A percentile compares a stretch with the other conserved stretches of the same genome.
Conservation (phyloP, 2,888 invertebrate species). For the Dromius quadrimaculatus region DNA sequence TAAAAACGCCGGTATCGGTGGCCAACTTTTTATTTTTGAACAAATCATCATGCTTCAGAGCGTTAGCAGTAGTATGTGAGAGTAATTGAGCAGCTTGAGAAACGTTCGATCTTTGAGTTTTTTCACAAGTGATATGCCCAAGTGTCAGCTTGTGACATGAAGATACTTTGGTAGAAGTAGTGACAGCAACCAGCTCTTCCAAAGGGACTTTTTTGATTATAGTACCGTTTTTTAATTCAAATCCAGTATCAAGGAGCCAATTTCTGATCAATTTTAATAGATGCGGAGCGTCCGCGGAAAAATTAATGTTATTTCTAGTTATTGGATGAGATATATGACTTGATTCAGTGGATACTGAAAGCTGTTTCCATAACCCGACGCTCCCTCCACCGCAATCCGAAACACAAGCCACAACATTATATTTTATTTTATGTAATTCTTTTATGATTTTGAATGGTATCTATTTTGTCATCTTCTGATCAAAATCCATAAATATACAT, state of each 20-base stretch:
- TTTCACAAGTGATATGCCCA: slow-evolving; percentile 56
- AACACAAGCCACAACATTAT: slow-evolving; percentile 58
- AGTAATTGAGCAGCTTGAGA: slow-evolving; percentile 56
- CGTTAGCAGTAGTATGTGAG: slow-evolving; percentile 58
- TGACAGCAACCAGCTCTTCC: slow-evolving; percentile 34
- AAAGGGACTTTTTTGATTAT: slow-evolving; percentile 52
- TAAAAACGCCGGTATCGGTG: slow-evolving; percentile 55
- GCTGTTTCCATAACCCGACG: slow-evolving; percentile 22
- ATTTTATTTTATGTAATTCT: slow-evolving; percentile 55
- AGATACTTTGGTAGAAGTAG: slow-evolving; percentile 52
- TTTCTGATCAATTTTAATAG: slow-evolving; percentile 55
- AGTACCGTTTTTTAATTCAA: slow-evolving; percentile 54
- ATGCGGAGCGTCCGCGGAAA: slow-evolving; percentile 58
- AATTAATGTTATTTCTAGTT: slow-evolving; percentile 55
- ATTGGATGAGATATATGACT: slow-evolving; percentile 55
- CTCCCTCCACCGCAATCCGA: slow-evolving; percentile 55
- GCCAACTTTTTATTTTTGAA: slow-evolving; percentile 51
- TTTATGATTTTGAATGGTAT: slow-evolving; percentile 55
- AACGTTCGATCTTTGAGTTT: slow-evolving; percentile 56
- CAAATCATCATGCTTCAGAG: slow-evolving; percentile 55
- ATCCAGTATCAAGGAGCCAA: slow-evolving; percentile 58
- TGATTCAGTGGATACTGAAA: not conserved
- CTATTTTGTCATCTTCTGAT: slow-evolving; percentile 58
- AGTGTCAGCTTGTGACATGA: slow-evolving; percentile 52
- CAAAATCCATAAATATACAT: slow-evolving; percentile 58